phyloP scores from a whole-genome alignment of 2,888 invertebrate genomes.

The Chromoteleia sp. region DNA sequence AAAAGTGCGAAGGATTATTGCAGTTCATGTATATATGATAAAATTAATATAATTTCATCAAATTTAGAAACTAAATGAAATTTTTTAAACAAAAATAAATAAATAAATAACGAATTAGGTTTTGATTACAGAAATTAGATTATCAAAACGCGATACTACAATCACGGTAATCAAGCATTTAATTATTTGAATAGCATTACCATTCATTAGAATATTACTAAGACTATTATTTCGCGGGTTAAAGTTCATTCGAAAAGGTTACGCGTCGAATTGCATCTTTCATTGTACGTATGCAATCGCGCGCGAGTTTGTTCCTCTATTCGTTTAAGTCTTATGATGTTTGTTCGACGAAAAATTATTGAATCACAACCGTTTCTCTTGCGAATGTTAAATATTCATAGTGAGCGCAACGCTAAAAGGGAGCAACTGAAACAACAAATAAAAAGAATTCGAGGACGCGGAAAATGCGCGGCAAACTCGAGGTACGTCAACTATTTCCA shows the following conservation, averaged over 20 bases:
- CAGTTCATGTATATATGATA: too few species aligned
- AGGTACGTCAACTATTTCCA: constrained; percentile 52
- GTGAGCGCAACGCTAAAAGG: constrained; percentile 4
- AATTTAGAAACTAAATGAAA: too few species aligned
- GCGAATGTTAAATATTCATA: constrained; percentile 30
- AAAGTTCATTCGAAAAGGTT: constrained; percentile 49
- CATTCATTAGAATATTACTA: constrained; percentile 35
- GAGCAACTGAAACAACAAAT: constrained; percentile 45
- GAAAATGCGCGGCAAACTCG: constrained; percentile 17
- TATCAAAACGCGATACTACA: too few species aligned
- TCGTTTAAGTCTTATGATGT: constrained; percentile 5
- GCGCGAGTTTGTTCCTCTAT: constrained; percentile 2
- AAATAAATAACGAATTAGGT: too few species aligned
- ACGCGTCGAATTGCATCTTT: constrained; percentile 27
- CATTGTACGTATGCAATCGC: not conserved
- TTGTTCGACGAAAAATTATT: constrained; percentile 30
- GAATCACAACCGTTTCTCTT: not conserved
- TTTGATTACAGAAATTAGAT: too few species aligned
- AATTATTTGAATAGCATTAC: constrained; percentile 35
- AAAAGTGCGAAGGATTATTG: too few species aligned
- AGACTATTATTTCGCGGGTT: constrained; percentile 31
- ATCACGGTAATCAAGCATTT: not conserved
- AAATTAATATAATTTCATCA: too few species aligned
- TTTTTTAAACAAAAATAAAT: too few species aligned
- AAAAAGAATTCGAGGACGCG: constrained; percentile 25